Evolutionary conservation across 2,113 vertebrate genomes (phyloP), one percentile per base, ranked within the genome.

Genomic region (Miniopterus natalensis): DNA sequence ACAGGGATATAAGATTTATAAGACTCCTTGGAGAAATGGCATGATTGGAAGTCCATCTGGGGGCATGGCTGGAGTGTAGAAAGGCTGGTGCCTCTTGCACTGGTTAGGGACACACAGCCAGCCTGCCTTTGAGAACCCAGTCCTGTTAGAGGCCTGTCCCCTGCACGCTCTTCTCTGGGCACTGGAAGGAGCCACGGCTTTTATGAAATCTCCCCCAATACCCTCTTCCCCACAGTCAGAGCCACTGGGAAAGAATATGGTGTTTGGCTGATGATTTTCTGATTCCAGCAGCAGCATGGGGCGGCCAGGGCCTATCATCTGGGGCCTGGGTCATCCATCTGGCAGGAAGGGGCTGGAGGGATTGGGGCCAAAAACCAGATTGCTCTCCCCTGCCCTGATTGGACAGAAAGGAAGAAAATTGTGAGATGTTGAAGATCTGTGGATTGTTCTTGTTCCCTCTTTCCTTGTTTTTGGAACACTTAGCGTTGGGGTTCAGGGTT

Each of bases 401-500:
- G 3, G 29, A 18, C 36, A 27, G 57, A 53, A 75, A 51, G 13
- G 57, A 49, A 29, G 55, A 71, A 59, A 59, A 45, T 40, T 27
- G 40, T 10, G 21, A 65, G 78, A 79, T 55, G 65, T 25, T 45
- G 31, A 36, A 84, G 74, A 55, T n/a, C 20, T 86, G 13, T 75
- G 75, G 29, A 5, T 90, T 45, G 65, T 27, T 53, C 31, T 66
- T 47, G 40, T 61, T 31, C 21, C 31, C 8, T 18, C 31, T 6
- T 74, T 42, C 2, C 40, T 25, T 55, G 14, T 59, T 77, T 61
- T 57, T 23, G 23, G n/a, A 65, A 27, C 73, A 74, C 66, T 73
- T 66, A 73, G 36, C 21, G 84, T 85, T 94, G 11, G 68, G 40
- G 71, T 90, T 93, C 57, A 84, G 68, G 31, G 13, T 49, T 55